Evolutionary conservation across 2,888 invertebrate genomes (phyloP).

Genomic region (Pristionchus exspectatus): DNA sequence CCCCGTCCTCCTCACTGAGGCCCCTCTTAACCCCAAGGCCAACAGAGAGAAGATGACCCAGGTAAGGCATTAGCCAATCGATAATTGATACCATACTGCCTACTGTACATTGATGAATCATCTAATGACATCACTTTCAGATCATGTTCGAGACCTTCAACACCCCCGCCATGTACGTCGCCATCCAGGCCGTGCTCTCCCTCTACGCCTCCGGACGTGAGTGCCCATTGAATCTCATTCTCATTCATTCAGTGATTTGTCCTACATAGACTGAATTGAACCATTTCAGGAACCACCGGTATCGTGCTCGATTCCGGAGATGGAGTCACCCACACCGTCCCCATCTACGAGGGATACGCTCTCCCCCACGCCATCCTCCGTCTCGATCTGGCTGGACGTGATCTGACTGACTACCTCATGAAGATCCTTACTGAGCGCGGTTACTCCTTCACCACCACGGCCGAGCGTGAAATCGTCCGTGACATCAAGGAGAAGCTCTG

Average conservation of each 20-base stretch:
- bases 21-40: conserved; percentile 94
- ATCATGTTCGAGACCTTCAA: conserved; percentile 90
- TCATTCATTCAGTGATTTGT: conserved; percentile 70
- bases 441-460: conserved; percentile 79
- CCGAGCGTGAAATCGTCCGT: conserved; percentile 90
- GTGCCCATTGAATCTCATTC: too few species aligned
- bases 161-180: conserved; percentile 87
- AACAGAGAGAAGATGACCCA: conserved; percentile 95
- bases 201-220: conserved; percentile 87
- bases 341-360: conserved; percentile 88
- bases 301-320: conserved; percentile 91
- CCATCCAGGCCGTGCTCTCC: conserved; percentile 93
- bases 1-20: conserved; percentile 93
- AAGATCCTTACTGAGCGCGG: conserved; percentile 81
- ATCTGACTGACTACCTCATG: conserved; percentile 83
- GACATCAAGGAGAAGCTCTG: conserved; percentile 95
- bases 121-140: conserved; percentile 80
- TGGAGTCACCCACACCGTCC: conserved; percentile 87
- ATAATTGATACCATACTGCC: too few species aligned
- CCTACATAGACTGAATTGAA: not conserved
- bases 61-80: conserved; percentile 55
- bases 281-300: conserved; percentile 57
- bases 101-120: not conserved
- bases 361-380: conserved; percentile 80
- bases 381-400: conserved; percentile 82